Base-by-base conservation (phyloP, 2,113 vertebrate species). In the Heterochromis multidens region DNA sequence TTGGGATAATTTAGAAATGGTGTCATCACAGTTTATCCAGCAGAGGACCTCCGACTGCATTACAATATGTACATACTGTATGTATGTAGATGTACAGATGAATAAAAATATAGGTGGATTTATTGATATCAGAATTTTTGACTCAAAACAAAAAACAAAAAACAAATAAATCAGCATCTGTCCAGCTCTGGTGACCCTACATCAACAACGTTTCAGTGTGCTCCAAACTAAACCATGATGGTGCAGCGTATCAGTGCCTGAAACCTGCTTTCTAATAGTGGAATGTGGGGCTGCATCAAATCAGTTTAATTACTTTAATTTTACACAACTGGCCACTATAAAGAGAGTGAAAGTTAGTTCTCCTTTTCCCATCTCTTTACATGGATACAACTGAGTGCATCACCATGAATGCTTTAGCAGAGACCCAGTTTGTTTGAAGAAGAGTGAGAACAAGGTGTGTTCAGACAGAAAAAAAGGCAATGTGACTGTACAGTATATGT, bases 51-150 rank as follows among this genome's bases (percentile, higher is more conserved):
- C 62, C 14, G n/a, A 9, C 14, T 63, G 25, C 49, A 3, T 31
- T 52, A 65, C 40, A 70, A 70, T 19, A 70, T 23, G 17, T 16
- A 46, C 23, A 70, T 27, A 46, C 65, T 72, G 67, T 13, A 31
- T 23, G n/a, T 23, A 23, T 1, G 67, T 13, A 72, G 67, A 46
- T 46, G 17, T 52, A 52, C 13, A 52, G 49, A 54, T 74, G 5
- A 74, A 31, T 54, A 74, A 49, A 31, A 33, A 74, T n/a, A 74
- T 54, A n/a, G 46, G 70, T 74, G 70, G 21, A 14, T 74, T 74
- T n/a, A 33, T n/a, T 74, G 4, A 8, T 31, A 74, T 8, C 46
- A 54, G 27, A 54, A 54, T 33, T 33, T 54, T 33, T 74, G 43
- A 0, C 17, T 52, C 25, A n/a, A 74, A 74, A 29, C 43, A 72